Evolutionary conservation across 64 coral and sea anemone genomes (phyloP), one percentile per base, ranked within the genome.

Genomic region (Montipora efflorescens): DNA sequence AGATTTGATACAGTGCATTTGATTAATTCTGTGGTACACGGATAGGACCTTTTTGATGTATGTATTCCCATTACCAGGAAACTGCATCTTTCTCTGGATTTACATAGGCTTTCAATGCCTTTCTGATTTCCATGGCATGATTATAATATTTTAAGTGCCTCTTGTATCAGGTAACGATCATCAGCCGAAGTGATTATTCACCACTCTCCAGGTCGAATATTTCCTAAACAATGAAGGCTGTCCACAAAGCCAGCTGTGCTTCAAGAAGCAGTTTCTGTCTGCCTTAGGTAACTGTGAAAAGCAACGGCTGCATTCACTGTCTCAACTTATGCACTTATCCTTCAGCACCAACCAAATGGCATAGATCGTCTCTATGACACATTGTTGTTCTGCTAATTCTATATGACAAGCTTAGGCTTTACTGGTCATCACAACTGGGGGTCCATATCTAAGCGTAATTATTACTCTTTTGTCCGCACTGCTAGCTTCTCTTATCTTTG

Each of bases 21-120:
- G 36, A 36, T 36, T 36, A 36, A 5, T 46, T 83, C 81, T 90
- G 45, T 14, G 8, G 88, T 57, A 21, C 76, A 61, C 10, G 14
- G 46, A 84, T 76, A 14, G 90, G 80, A 47, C 90, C 90, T 46
- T 50, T 83, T 62, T 59, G 23, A 50, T 19, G 46, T 21, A 87
- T 78, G 28, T 93, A 68, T 23, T 78, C 77, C 91, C 59, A 87
- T 48, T 93, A 55, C 82, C 91, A 93, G 58, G 91, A 44, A 53
- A 93, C 81, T 4, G 74, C 36, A 67, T 82, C 91, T 69, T 93
- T 36, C 7, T 68, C 77, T 61, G 82, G 79, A 53, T 87, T 87
- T 23, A 93, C 71, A 87, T 70, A 87, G 1, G 76, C 53, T 28
- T 55, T 87, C 46, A 87, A 78, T 10, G 75, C 68, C 82, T 93